Evolutionary conservation across 1,140 invertebrate species (phyloP).

Genomic region (Drosophila suzukii): DNA sequence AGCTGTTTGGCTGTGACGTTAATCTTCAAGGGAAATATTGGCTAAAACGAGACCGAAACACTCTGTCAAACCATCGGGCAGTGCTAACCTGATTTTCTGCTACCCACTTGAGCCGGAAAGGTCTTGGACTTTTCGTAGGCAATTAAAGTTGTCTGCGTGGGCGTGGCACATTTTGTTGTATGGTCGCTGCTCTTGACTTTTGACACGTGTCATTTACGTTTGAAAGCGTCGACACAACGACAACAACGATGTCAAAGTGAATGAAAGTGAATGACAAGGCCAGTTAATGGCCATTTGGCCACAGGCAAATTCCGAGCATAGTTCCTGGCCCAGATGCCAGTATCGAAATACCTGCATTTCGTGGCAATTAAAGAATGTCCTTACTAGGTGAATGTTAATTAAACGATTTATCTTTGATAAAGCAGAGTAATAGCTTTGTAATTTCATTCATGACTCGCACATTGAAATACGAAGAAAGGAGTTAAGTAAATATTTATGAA

Average conservation of each 20-base stretch:
- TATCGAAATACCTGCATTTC: slow-evolving; percentile 23
- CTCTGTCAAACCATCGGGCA: slow-evolving; percentile 1
- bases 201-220: slow-evolving; percentile 70
- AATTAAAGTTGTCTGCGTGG: slow-evolving; percentile 69
- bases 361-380: slow-evolving; percentile 41
- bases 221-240: slow-evolving; percentile 38
- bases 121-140: slow-evolving; percentile 33
- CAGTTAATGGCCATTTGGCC: slow-evolving; percentile 46
- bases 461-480: too few relatives aligned
- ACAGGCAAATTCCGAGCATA: slow-evolving; percentile 27
- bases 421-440: background rate
- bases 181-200: slow-evolving; percentile 54
- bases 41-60: background rate
- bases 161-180: slow-evolving; percentile 45
- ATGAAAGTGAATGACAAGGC: slow-evolving; percentile 51
- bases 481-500: too few relatives aligned
- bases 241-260: slow-evolving; percentile 34
- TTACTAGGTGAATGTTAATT: slow-evolving; percentile 37
- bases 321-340: slow-evolving; percentile 27
- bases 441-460: too few relatives aligned
- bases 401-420: slow-evolving; percentile 1
- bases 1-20: slow-evolving; percentile 64
- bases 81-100: background rate
- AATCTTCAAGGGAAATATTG: slow-evolving; percentile 51
- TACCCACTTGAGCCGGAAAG: slow-evolving; percentile 4